Evolutionary conservation across 1,140 invertebrate genomes (phyloP), one percentile per base, ranked within the genome.

Genomic region (Delia radicum): DNA sequence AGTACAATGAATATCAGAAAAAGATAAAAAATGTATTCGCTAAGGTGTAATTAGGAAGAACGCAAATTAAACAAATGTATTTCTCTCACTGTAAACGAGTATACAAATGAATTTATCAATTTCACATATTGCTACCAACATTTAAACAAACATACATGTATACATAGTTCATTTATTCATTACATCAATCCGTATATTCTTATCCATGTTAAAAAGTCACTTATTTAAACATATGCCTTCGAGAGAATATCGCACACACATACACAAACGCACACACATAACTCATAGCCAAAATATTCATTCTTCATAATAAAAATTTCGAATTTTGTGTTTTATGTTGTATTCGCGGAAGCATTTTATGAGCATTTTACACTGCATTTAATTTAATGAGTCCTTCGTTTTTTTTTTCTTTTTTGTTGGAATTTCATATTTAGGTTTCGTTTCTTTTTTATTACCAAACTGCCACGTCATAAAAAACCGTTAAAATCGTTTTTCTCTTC

Each of bases 281-380:
- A 28, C 12, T 13, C 28, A 28, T 65, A 65, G 5, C 28, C 12
- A 65, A 24, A 29, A 27, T 18, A 65, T n/a, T n/a, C n/a, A n/a
- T n/a, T n/a, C n/a, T n/a, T n/a, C n/a, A 28, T 15, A n/a, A 13
- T 65, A 18, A 65, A 3, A 15, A 21, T 21, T 28, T 65, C 13
- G 8, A 29, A 29, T 27, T 21, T 55, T 55, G 48, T 24, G 6
- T n/a, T 55, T 21, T n/a, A 21, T 21, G 18, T 55, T 31, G 63
- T 73, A 73, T 37, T 26, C 71, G 71, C 42, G 71, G 71, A 55
- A 73, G 37, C 71, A 31, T 74, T 76, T 78, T 78, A 78, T 78
- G 77, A 72, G 74, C 75, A 76, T 78, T 78, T 78, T 78, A 78
- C 75, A 78, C 77, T 76, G 77, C 75, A 78, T 78, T 78, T 78